Evolutionary conservation across 2,113 vertebrate species (phyloP).

Genomic region (Heterotilapia buettikoferi): DNA sequence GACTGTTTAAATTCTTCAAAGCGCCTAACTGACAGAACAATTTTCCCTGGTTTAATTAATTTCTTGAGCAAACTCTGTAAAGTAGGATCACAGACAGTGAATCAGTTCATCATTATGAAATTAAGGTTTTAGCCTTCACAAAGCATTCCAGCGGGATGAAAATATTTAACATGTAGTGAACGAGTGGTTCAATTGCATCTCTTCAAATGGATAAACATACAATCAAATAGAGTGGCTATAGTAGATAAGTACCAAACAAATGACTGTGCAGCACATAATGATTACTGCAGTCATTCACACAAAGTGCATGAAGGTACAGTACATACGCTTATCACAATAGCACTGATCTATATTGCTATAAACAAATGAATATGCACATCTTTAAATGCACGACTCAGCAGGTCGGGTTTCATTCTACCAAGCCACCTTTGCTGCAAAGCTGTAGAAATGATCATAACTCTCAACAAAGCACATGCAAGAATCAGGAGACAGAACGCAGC

Average conservation of each 20-base stretch:
- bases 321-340: background rate
- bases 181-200: background rate
- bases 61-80: background rate
- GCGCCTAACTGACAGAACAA: background rate
- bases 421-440: conserved; percentile 41
- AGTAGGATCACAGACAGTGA: background rate
- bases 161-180: background rate
- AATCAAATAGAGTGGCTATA: background rate
- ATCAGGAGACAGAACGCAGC: conserved; percentile 39
- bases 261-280: background rate
- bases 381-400: background rate
- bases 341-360: background rate
- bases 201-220: background rate
- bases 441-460: conserved; percentile 38
- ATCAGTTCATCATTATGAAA: background rate
- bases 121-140: background rate
- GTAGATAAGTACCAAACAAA: background rate
- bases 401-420: background rate
- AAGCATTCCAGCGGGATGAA: background rate
- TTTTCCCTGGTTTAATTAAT: background rate
- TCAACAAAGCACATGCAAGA: conserved; percentile 28
- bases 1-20: background rate
- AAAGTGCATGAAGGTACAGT: background rate
- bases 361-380: background rate
- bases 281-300: background rate